phyloP scores from a whole-genome alignment of 2,888 invertebrate genomes.

The Torymus texanus region DNA sequence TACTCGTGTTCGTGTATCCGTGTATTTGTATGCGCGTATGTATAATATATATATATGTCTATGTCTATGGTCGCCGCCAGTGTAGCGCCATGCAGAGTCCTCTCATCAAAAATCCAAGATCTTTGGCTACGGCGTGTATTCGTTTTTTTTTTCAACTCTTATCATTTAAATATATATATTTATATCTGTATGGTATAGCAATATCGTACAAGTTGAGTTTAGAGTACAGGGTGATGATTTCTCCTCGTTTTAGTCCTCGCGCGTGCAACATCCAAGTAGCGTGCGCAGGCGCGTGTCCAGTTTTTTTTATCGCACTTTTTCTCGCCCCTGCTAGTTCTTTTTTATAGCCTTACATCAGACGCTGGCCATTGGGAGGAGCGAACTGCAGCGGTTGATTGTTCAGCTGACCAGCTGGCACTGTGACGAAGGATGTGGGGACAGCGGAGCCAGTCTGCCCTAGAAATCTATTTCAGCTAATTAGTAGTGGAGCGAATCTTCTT shows the following conservation, averaged over 20 bases:
- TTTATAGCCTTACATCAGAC: slow-evolving; percentile 67
- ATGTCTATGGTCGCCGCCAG: slow-evolving; percentile 23
- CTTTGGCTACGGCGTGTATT: slow-evolving; percentile 67
- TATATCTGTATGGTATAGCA: slow-evolving; percentile 63
- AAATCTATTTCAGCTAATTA: slow-evolving; percentile 56
- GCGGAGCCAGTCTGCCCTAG: slow-evolving; percentile 59
- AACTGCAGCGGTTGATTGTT: slow-evolving; percentile 67
- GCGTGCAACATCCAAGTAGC: too few relatives aligned
- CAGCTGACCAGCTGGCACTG: slow-evolving; percentile 58
- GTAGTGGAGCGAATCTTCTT: too few relatives aligned
- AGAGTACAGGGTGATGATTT: slow-evolving; percentile 61
- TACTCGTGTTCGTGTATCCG: not conserved
- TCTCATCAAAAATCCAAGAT: slow-evolving; percentile 64
- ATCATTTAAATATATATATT: slow-evolving; percentile 63
- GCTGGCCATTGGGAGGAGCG: slow-evolving; percentile 71
- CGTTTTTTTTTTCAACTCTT: slow-evolving; percentile 44
- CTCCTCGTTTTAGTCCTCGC: too few relatives aligned
- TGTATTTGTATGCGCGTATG: not conserved
- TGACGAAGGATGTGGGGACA: slow-evolving; percentile 64
- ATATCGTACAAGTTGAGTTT: slow-evolving; percentile 67
- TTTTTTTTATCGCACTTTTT: not conserved
- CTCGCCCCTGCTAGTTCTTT: slow-evolving; percentile 34
- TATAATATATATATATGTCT: slow-evolving; percentile 31
- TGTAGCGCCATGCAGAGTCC: slow-evolving; percentile 10
- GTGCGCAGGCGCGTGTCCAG: too few relatives aligned